A percentile compares a stretch with the other conserved stretches of the same genome.
phyloP scores from a whole-genome alignment of 2,113 vertebrate species.

The Chrysemys picta region DNA sequence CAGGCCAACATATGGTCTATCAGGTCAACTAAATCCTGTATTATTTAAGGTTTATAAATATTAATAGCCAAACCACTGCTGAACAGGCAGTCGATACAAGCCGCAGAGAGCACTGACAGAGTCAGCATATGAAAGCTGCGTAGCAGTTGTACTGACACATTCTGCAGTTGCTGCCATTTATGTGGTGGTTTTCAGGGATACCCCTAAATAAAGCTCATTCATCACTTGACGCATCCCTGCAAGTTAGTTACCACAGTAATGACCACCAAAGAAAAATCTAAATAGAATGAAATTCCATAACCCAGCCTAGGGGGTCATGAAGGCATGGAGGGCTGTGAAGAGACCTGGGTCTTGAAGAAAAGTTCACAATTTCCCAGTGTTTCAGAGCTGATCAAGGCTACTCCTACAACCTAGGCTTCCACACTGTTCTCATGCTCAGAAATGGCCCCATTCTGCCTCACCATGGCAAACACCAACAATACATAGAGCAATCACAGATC shows the following conservation, averaged over 20 bases:
- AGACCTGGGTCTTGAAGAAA: neutral
- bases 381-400: neutral
- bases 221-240: neutral
- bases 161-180: neutral
- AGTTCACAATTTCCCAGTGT: rapidly evolving
- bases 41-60: conserved; percentile 67
- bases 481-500: rapidly evolving
- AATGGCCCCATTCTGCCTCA: neutral
- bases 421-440: neutral
- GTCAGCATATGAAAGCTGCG: neutral
- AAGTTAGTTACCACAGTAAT: neutral
- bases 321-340: neutral
- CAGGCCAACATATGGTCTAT: conserved; percentile 52
- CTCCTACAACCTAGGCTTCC: neutral
- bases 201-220: neutral
- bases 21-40: conserved; percentile 50
- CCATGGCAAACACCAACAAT: neutral
- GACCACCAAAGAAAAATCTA: neutral
- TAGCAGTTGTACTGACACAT: neutral
- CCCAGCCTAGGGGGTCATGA: neutral
- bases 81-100: neutral
- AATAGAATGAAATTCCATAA: neutral
- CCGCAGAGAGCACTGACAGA: neutral
- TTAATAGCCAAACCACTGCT: conserved; percentile 22
- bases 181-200: neutral